These are phyloP conservation scores for Coturnix japonica DNA, from an alignment of 2,113 vertebrate genomes.

Conservation along the genomic window DNA sequence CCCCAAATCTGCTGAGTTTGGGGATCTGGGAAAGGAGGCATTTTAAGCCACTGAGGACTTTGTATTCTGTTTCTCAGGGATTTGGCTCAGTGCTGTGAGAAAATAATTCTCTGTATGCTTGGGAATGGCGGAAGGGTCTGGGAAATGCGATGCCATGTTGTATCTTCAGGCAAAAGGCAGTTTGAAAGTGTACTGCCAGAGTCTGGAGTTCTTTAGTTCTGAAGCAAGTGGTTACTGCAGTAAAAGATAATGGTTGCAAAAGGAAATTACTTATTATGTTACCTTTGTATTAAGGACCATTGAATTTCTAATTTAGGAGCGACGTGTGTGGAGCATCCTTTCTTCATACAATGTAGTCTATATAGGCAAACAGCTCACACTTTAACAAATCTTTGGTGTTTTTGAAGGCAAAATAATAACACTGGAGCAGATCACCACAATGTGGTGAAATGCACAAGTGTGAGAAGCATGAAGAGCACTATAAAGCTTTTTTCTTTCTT, in stretches of 20 bases:
- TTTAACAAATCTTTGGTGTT: not conserved
- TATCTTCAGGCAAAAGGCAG: not conserved
- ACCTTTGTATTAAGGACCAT: not conserved
- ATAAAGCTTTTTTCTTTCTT: not conserved
- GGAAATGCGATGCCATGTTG: not conserved
- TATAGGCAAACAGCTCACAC: not conserved
- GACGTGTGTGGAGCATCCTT: not conserved
- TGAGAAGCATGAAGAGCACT: not conserved
- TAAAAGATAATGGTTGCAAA: not conserved
- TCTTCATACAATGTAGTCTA: rapidly evolving
- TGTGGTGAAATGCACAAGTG: not conserved
- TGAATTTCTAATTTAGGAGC: not conserved
- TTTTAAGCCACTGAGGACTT: not conserved
- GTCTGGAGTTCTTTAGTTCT: not conserved
- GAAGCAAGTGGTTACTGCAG: not conserved
- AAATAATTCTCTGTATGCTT: rapidly evolving
- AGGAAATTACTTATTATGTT: not conserved
- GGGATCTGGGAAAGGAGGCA: not conserved
- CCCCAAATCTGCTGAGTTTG: not conserved
- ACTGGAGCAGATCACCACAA: not conserved
- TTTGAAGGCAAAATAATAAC: not conserved
- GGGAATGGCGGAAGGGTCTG: not conserved
- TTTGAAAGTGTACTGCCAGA: not conserved
- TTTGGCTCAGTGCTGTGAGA: not conserved
- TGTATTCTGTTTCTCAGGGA: not conserved